These are phyloP conservation scores for Oscheius sp. DNA, from an alignment of 2,888 invertebrate genomes.

Conservation along the genomic window DNA sequence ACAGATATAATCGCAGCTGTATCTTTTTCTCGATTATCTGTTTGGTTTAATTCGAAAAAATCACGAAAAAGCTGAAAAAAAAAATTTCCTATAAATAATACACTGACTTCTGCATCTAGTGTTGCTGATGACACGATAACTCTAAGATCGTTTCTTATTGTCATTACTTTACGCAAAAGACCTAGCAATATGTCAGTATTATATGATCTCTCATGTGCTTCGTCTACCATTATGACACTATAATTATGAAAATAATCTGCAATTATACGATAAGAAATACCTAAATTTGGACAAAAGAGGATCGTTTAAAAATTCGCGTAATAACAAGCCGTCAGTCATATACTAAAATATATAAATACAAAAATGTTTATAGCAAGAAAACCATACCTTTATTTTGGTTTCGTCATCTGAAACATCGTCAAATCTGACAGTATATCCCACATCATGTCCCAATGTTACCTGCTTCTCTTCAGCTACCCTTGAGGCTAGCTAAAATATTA, in stretches of 20 bases:
- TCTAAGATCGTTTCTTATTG: conserved; percentile 67
- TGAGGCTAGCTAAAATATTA: conserved; percentile 79
- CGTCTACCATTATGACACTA: conserved; percentile 72
- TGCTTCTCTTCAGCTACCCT: conserved; percentile 90
- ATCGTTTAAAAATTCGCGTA: conserved; percentile 93
- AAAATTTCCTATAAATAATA: background rate
- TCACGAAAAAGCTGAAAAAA: conserved; percentile 71
- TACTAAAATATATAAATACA: conserved; percentile 78
- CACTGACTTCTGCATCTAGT: conserved; percentile 85
- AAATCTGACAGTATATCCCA: conserved; percentile 87
- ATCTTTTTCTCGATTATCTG: conserved; percentile 76
- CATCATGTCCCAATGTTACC: conserved; percentile 81
- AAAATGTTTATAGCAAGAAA: too few species aligned
- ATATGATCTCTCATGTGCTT: conserved; percentile 90
- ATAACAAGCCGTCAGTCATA: conserved; percentile 93
- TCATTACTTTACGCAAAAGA: conserved; percentile 83
- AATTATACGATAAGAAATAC: too few species aligned
- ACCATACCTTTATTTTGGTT: conserved; percentile 76
- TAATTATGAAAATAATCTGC: conserved; percentile 26
- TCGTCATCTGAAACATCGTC: conserved; percentile 74
- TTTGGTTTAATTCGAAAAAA: conserved; percentile 75
- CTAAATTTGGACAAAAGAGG: conserved; percentile 88
- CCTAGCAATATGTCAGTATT: conserved; percentile 94
- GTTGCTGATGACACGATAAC: conserved; percentile 91
- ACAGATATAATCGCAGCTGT: conserved; percentile 87